Evolutionary conservation across 2,113 vertebrate species (phyloP).

Genomic region (Oncorhynchus clarkii): DNA sequence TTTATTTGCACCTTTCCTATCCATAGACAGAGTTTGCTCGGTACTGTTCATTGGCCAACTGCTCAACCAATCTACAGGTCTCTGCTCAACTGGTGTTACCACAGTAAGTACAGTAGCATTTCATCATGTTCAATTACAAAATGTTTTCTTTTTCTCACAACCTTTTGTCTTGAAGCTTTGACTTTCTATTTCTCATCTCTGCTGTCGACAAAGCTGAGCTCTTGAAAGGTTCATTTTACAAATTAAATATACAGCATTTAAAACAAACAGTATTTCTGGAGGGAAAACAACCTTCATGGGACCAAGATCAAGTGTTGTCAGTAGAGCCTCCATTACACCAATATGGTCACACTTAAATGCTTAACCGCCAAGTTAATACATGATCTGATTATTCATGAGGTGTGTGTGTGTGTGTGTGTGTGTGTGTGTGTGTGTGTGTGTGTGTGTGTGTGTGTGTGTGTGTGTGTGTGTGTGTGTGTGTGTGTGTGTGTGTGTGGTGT

Average conservation of each 20-base stretch:
- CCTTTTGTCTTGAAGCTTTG: no score
- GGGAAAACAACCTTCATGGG: not conserved
- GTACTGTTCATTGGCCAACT: constrained; percentile 84
- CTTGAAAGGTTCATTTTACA: not conserved
- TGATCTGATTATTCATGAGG: constrained; percentile 64
- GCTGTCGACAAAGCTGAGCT: not conserved
- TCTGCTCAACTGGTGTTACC: constrained; percentile 80
- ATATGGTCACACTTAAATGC: not conserved
- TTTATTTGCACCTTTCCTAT: not conserved
- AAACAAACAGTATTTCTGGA: not conserved
- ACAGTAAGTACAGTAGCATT: constrained; percentile 77
- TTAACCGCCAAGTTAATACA: constrained; percentile 39
- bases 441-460: no score
- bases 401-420: no score
- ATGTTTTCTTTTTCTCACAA: not conserved
- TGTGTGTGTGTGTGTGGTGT: no score
- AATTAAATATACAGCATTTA: not conserved
- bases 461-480: no score
- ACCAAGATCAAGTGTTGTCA: not conserved
- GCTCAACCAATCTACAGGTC: constrained; percentile 89
- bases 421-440: no score
- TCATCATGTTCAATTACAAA: constrained; percentile 1
- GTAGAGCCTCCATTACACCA: not conserved
- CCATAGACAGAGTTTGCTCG: constrained; percentile 87
- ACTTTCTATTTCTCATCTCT: not conserved